Conservation (phyloP, 2,113 vertebrate genomes). For the Patagioenas fasciata region DNA sequence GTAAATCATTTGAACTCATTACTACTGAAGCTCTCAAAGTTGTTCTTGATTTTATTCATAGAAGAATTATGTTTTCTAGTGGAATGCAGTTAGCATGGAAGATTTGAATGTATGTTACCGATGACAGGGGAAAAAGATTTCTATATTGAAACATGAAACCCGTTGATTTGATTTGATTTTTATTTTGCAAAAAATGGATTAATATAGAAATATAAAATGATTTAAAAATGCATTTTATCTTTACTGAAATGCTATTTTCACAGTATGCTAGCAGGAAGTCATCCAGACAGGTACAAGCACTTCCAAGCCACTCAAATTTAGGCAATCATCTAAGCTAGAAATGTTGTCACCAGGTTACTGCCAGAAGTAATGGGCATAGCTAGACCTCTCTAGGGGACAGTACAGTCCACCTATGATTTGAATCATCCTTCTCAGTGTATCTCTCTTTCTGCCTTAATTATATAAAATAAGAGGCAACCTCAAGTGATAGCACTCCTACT, state of each 20-base stretch:
- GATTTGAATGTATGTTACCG: neutral
- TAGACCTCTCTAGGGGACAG: neutral
- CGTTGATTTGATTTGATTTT: neutral
- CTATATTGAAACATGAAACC: neutral
- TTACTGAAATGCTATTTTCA: neutral
- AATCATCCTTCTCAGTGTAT: neutral
- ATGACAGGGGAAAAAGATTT: neutral
- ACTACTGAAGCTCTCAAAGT: neutral
- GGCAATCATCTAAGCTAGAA: neutral
- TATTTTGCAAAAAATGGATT: neutral
- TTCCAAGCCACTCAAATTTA: neutral
- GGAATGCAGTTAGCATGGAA: neutral
- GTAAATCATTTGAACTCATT: neutral
- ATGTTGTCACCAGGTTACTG: neutral
- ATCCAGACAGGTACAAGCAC: neutral
- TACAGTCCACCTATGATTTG: neutral
- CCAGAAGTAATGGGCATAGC: neutral
- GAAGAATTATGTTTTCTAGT: neutral
- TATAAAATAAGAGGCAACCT: neutral
- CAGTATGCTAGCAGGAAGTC: neutral
- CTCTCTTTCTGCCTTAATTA: neutral
- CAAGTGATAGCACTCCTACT: neutral
- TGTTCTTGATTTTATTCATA: neutral
- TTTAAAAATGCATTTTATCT: fast-evolving
- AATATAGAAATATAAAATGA: neutral